These are phyloP conservation scores for Phasia obesa DNA, from an alignment of 2,888 invertebrate genomes.

Conservation along the genomic window DNA sequence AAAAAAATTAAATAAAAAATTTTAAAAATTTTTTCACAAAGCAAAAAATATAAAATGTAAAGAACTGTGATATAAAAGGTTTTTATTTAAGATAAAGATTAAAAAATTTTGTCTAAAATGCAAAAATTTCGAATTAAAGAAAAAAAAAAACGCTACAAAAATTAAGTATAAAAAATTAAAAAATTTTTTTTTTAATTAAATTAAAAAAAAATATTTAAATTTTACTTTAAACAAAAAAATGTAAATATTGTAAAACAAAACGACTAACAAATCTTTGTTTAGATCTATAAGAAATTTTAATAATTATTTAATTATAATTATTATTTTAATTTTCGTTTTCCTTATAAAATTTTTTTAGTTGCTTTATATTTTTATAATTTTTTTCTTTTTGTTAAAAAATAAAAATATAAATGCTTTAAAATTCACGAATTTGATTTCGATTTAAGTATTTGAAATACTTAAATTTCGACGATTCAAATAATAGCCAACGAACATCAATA, in stretches of 20 bases:
- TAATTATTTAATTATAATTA: slow-evolving; percentile 72
- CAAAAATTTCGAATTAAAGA: background rate
- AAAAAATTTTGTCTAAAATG: slow-evolving; percentile 41
- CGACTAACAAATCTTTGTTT: slow-evolving; percentile 67
- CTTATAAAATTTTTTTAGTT: slow-evolving; percentile 38
- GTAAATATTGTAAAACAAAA: slow-evolving; percentile 34
- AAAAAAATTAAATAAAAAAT: slow-evolving; percentile 32
- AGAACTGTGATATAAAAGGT: slow-evolving; percentile 74
- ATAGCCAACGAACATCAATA: slow-evolving; percentile 47
- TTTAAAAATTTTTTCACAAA: too few species aligned
- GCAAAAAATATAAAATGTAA: slow-evolving; percentile 71
- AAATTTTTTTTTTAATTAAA: background rate
- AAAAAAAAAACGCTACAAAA: slow-evolving; percentile 3
- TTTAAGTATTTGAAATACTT: slow-evolving; percentile 55
- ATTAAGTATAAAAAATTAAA: background rate
- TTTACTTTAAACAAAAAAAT: background rate
- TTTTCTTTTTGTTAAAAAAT: slow-evolving; percentile 33
- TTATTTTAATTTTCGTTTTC: slow-evolving; percentile 65
- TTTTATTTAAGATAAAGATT: slow-evolving; percentile 47
- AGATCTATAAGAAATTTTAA: slow-evolving; percentile 68
- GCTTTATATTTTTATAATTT: slow-evolving; percentile 69
- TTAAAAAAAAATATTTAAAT: too few species aligned
- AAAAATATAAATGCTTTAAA: slow-evolving; percentile 70
- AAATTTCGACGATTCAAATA: slow-evolving; percentile 48
- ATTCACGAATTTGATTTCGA: slow-evolving; percentile 67